These are phyloP conservation scores for Leucosticte australis DNA, from an alignment of 2,113 vertebrate genomes.

Conservation along the genomic window DNA sequence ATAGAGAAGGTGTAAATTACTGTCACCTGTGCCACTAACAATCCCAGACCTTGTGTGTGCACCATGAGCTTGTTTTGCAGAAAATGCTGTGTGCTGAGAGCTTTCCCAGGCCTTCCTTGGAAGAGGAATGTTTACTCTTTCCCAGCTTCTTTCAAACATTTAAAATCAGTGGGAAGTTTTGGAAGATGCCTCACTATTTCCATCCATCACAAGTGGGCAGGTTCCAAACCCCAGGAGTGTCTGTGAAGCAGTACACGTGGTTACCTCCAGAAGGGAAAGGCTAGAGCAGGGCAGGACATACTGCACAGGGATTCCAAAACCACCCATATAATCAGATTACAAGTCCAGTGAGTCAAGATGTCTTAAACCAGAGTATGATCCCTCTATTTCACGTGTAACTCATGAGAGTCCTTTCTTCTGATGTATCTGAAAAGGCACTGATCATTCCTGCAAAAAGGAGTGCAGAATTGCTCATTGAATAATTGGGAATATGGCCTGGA, in stretches of 20 bases:
- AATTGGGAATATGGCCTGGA: background rate
- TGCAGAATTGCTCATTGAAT: background rate
- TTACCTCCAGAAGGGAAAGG: background rate
- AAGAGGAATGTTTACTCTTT: background rate
- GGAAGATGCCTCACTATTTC: background rate
- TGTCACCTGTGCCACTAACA: background rate
- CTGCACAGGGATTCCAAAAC: conserved; percentile 2
- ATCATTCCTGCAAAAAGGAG: background rate
- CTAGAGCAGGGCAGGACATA: background rate
- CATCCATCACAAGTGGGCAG: background rate
- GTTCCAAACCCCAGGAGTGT: background rate
- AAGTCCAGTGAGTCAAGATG: conserved; percentile 24
- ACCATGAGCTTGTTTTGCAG: background rate
- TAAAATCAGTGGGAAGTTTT: background rate
- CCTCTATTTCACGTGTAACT: conserved; percentile 12
- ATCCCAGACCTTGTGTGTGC: background rate
- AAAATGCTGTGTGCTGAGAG: background rate
- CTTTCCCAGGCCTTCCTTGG: background rate
- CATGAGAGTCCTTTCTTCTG: background rate
- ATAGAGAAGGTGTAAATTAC: background rate
- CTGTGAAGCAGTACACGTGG: background rate
- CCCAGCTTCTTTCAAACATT: background rate
- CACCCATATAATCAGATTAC: conserved; percentile 13
- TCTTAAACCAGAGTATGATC: conserved; percentile 6
- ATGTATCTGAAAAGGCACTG: background rate